A percentile compares a stretch with the other conserved stretches of the same genome.
Conservation (phyloP, 2,888 invertebrate genomes). For the Actias luna region DNA sequence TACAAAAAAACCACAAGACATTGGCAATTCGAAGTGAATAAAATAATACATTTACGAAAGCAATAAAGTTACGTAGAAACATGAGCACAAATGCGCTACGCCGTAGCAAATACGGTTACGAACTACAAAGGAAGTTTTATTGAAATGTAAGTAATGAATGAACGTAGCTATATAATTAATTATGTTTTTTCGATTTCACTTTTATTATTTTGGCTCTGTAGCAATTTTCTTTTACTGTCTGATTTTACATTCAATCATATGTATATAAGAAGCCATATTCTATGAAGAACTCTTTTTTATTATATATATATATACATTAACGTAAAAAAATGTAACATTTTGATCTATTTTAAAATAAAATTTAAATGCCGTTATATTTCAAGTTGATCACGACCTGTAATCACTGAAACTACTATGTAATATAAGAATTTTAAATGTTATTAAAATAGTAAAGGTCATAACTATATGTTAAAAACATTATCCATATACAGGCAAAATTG, state of each 20-base stretch:
- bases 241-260: not conserved
- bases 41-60: conserved; percentile 5
- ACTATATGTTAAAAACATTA: no score
- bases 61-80: conserved; percentile 1
- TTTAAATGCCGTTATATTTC: no score
- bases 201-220: not conserved
- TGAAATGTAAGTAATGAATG: conserved; percentile 31
- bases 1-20: conserved; percentile 6
- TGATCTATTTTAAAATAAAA: no score
- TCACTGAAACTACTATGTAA: no score
- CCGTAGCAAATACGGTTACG: conserved; percentile 22
- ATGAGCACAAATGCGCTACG: conserved; percentile 29
- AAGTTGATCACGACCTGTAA: no score
- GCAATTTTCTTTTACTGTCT: not conserved
- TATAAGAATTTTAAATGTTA: no score
- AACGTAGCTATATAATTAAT: conserved; percentile 2
- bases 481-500: no score
- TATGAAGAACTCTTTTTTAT: no score
- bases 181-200: not conserved
- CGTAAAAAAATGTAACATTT: no score
- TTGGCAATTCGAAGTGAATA: not conserved
- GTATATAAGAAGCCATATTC: not conserved
- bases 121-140: conserved; percentile 23
- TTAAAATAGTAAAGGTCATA: no score
- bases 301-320: no score